A percentile compares a stretch with the other conserved stretches of the same genome.
phyloP scores from a whole-genome alignment of 2,888 invertebrate genomes.

The Ophioninae sp. region DNA sequence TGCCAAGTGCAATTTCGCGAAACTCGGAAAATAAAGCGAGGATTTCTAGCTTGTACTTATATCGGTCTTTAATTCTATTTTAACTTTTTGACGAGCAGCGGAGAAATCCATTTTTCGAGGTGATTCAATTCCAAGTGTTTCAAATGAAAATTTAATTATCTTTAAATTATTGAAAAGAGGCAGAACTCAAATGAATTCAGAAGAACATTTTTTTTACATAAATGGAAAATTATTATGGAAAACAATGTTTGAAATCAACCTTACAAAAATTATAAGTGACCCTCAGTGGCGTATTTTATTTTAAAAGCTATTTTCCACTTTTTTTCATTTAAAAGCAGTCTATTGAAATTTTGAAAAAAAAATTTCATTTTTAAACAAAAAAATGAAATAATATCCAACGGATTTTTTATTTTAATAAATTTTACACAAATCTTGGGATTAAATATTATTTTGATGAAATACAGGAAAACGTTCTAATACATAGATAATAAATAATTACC shows the following conservation, averaged over 20 bases:
- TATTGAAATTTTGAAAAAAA: too few species aligned
- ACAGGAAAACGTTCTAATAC: not conserved
- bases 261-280: not conserved
- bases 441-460: too few species aligned
- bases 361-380: too few species aligned
- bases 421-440: too few species aligned
- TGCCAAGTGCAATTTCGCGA: constrained; percentile 40
- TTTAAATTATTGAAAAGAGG: not conserved
- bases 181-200: not conserved
- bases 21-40: constrained; percentile 9
- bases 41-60: not conserved
- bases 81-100: not conserved
- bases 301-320: too few species aligned
- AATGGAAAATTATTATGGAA: not conserved
- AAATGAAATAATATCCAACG: too few species aligned
- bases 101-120: not conserved
- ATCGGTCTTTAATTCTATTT: constrained; percentile 23
- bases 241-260: too few species aligned
- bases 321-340: too few species aligned
- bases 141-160: not conserved
- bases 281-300: too few species aligned
- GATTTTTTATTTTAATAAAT: too few species aligned
- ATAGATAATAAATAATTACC: not conserved
- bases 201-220: not conserved
- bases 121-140: not conserved